Conservation (phyloP, 2,888 invertebrate genomes). For the Melolontha melolontha region DNA sequence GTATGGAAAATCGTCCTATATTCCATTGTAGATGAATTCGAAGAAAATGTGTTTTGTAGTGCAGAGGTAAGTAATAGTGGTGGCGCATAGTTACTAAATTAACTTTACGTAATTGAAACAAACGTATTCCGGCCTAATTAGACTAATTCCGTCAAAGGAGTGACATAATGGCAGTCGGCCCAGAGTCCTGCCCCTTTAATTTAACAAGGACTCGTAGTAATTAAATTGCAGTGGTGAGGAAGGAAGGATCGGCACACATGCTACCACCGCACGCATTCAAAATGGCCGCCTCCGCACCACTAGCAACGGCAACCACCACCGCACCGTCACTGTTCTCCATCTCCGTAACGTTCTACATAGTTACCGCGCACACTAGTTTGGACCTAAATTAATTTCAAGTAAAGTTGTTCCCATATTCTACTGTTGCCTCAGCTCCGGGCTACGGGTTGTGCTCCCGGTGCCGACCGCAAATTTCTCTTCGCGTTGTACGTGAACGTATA, state of each 20-base stretch:
- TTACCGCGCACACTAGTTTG: constrained; percentile 52
- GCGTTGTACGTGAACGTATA: too few species aligned
- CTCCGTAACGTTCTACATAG: constrained; percentile 29
- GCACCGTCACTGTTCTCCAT: constrained; percentile 6
- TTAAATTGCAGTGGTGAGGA: constrained; percentile 58
- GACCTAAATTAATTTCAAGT: constrained; percentile 64
- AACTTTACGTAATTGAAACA: constrained; percentile 44
- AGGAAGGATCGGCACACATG: constrained; percentile 55
- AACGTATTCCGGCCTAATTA: constrained; percentile 56
- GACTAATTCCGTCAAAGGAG: constrained; percentile 61
- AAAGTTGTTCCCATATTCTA: constrained; percentile 52
- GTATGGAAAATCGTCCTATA: too few species aligned
- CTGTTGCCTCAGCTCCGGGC: constrained; percentile 17
- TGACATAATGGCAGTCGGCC: constrained; percentile 62
- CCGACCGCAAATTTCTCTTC: constrained; percentile 43
- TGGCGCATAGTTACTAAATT: constrained; percentile 36
- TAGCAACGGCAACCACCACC: constrained; percentile 42
- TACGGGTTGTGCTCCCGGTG: constrained; percentile 38
- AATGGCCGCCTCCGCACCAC: constrained; percentile 54
- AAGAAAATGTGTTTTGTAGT: too few species aligned
- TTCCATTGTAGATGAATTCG: too few species aligned
- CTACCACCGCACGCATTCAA: constrained; percentile 61
- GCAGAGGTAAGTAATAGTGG: constrained; percentile 26
- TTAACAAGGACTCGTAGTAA: constrained; percentile 63
- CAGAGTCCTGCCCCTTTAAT: constrained; percentile 63